Conservation (phyloP, 2,888 invertebrate genomes). For the Volucella bombylans region DNA sequence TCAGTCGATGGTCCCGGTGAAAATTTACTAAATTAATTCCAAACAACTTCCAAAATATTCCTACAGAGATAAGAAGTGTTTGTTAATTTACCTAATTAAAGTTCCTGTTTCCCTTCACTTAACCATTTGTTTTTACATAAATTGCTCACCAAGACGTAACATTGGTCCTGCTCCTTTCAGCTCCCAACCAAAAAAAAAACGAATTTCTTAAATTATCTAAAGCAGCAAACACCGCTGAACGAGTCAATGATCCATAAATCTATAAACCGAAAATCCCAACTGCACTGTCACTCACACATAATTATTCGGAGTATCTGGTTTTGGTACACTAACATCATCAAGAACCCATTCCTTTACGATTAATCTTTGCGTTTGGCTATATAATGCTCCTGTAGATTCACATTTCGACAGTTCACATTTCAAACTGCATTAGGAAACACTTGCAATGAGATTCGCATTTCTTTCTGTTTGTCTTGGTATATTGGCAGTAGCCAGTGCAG, state of each 20-base stretch:
- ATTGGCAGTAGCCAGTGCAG: constrained; percentile 7
- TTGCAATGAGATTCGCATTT: constrained; percentile 24
- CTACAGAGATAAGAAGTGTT: no score
- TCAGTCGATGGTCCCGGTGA: no score
- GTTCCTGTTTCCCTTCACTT: no score
- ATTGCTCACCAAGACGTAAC: no score
- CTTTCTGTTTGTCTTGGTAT: not conserved
- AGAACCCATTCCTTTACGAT: not conserved
- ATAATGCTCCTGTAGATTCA: constrained; percentile 1
- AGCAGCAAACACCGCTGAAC: not conserved
- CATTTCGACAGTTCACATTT: constrained; percentile 2
- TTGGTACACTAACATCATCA: not conserved
- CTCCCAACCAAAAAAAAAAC: not conserved
- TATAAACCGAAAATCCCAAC: constrained; percentile 12
- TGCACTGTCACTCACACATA: not conserved
- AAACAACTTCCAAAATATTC: no score
- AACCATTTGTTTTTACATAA: no score
- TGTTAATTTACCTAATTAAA: no score
- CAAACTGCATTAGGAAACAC: not conserved
- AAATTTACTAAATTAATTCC: no score
- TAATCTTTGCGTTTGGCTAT: constrained; percentile 2
- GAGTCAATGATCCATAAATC: constrained; percentile 11
- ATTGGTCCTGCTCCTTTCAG: no score
- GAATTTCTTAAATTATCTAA: not conserved
- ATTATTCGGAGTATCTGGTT: not conserved